phyloP scores from a whole-genome alignment of 2,113 vertebrate species.

The Lasiurus cinereus region DNA sequence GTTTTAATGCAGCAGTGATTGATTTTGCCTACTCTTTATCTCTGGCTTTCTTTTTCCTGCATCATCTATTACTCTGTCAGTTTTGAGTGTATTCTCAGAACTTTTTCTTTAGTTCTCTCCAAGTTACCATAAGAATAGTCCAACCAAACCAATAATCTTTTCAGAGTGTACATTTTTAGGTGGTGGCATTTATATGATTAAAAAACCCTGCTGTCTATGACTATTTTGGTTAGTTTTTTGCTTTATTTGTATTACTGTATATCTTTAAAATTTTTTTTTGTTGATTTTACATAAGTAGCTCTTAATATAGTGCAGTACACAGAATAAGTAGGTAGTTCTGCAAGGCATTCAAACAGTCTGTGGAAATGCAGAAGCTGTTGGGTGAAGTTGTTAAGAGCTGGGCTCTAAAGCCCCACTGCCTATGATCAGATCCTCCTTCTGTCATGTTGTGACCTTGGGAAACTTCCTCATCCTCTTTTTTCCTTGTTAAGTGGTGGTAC shows the following conservation, averaged over 20 bases:
- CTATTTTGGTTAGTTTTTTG: conserved; percentile 20
- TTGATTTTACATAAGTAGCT: conserved; percentile 18
- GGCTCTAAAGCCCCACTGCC: not conserved
- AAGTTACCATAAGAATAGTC: conserved; percentile 3
- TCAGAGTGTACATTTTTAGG: not conserved
- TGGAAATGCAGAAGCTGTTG: not conserved
- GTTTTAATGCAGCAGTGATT: not conserved
- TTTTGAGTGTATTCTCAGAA: conserved; percentile 11
- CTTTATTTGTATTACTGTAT: not conserved
- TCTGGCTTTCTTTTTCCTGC: not conserved
- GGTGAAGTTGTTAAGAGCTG: not conserved
- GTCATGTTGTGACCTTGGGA: not conserved
- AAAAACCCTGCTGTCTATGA: not conserved
- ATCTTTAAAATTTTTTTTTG: not conserved
- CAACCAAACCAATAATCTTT: conserved; percentile 18
- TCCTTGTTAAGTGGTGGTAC: not conserved
- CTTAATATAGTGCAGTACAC: not conserved
- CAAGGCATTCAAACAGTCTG: not conserved
- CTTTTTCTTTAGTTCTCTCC: not conserved
- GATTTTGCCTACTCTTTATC: not conserved
- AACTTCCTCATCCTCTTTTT: not conserved
- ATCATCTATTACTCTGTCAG: not conserved
- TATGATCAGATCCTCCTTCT: not conserved
- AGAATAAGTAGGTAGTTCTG: not conserved
- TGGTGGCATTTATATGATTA: not conserved